Evolutionary conservation across 2,888 invertebrate genomes (phyloP).

Genomic region (Diarsia brunnea): DNA sequence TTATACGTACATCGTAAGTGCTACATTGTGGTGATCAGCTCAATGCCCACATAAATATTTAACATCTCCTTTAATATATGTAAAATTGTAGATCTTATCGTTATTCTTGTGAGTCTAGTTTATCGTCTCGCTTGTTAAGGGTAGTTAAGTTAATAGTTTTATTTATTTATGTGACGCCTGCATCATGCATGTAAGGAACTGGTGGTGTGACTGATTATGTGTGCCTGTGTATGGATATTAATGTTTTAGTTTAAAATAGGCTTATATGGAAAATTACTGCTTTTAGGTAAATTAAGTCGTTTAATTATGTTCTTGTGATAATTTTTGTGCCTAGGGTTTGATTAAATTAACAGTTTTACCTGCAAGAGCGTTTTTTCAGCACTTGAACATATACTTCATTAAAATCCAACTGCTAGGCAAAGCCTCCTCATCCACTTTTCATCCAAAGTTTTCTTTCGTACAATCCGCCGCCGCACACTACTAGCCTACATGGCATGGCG

Average conservation of each 20-base stretch:
- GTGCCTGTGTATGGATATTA: not conserved
- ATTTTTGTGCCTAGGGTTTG: not conserved
- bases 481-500: too few species aligned
- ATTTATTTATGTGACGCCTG: slow-evolving; percentile 48
- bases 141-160: slow-evolving; percentile 48
- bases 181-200: slow-evolving; percentile 21
- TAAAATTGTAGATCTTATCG: slow-evolving; percentile 64
- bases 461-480: too few species aligned
- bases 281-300: slow-evolving; percentile 13
- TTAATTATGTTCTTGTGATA: not conserved
- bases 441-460: too few species aligned
- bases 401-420: too few species aligned
- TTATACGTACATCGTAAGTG: slow-evolving; percentile 31
- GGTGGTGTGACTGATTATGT: slow-evolving; percentile 32
- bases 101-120: slow-evolving; percentile 48
- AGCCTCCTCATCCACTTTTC: too few species aligned
- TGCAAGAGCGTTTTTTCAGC: not conserved
- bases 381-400: not conserved
- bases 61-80: slow-evolving; percentile 75
- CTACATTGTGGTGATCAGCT: slow-evolving; percentile 55
- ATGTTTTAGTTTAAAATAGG: not conserved
- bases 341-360: not conserved
- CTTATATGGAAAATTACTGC: not conserved
- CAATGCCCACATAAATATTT: slow-evolving; percentile 73
- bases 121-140: slow-evolving; percentile 56